phyloP scores from a whole-genome alignment of 92 coral and sea anemone species.

The Phenganax marumi region DNA sequence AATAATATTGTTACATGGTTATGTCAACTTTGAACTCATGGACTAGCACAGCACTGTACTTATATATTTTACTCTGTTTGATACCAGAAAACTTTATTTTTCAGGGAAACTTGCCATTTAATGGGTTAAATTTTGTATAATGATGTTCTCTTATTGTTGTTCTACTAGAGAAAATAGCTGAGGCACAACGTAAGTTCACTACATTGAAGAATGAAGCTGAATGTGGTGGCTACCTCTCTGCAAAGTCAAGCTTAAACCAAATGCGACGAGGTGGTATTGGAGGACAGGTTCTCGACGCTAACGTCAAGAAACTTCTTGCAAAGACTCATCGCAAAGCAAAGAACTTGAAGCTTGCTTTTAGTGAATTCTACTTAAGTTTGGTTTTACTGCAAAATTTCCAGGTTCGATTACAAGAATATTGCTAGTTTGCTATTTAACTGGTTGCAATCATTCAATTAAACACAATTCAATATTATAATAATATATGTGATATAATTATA shows the following conservation, averaged over 20 bases:
- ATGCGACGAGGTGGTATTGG: conserved; percentile 60
- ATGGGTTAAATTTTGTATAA: no score
- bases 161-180: conserved; percentile 83
- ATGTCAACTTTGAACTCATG: no score
- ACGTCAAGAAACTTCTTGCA: conserved; percentile 55
- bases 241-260: conserved; percentile 71
- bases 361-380: conserved; percentile 93
- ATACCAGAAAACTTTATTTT: no score
- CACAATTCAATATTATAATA: no score
- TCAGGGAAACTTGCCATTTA: no score
- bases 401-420: conserved; percentile 43
- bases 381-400: conserved; percentile 87
- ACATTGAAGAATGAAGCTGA: conserved; percentile 82
- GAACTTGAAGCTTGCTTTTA: conserved; percentile 89
- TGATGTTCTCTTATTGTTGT: not conserved
- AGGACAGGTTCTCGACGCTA: conserved; percentile 63
- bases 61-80: no score
- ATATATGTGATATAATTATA: no score
- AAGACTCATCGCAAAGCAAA: conserved; percentile 66
- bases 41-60: no score
- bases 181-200: conserved; percentile 83
- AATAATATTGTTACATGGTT: no score
- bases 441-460: not conserved
- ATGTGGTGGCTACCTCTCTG: conserved; percentile 63
- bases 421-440: not conserved